These are phyloP conservation scores for Fopius arisanus DNA, from an alignment of 1,140 invertebrate genomes.

Conservation along the genomic window DNA sequence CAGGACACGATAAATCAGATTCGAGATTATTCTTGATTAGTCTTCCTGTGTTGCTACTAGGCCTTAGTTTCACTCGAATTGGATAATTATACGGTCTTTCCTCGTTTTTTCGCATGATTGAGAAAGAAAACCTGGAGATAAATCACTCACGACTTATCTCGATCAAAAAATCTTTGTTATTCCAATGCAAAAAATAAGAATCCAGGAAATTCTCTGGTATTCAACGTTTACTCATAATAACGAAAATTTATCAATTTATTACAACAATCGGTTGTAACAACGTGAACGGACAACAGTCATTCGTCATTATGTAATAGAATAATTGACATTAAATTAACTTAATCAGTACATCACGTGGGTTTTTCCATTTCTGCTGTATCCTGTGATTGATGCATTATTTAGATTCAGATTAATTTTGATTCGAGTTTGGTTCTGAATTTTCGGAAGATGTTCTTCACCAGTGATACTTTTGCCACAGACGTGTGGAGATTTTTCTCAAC, in stretches of 20 bases:
- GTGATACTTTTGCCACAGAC: not conserved
- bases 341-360: no score
- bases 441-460: not conserved
- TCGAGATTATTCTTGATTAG: not conserved
- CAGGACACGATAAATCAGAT: not conserved
- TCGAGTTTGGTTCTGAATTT: not conserved
- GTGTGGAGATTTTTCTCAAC: not conserved
- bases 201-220: not conserved
- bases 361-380: no score
- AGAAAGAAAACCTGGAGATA: no score
- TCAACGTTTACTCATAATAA: not conserved
- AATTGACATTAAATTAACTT: no score
- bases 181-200: no score
- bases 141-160: no score
- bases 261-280: not conserved
- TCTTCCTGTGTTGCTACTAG: not conserved
- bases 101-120: not conserved
- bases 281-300: no score
- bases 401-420: no score
- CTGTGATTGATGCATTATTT: no score
- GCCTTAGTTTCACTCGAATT: not conserved
- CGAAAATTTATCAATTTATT: not conserved
- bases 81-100: slow-evolving; percentile 1
- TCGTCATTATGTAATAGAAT: no score
- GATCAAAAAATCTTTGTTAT: no score